Conservation (phyloP, 2,888 invertebrate species). For the Hemicrepidius hirtus region DNA sequence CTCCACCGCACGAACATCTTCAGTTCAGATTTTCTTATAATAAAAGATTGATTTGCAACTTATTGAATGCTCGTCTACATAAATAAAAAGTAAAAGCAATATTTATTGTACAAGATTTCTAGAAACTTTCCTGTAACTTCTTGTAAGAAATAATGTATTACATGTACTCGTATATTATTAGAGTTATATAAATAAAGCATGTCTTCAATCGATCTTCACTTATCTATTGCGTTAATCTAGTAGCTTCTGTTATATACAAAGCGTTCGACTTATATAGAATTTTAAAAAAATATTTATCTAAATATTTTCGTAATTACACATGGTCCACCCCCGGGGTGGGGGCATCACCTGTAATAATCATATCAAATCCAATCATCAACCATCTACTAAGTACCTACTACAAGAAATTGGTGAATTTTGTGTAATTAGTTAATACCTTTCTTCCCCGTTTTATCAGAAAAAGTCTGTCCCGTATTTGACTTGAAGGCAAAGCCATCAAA, state of each 20-base stretch:
- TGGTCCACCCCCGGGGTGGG: too few relatives aligned
- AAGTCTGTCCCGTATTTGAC: too few relatives aligned
- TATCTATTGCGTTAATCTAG: conserved; percentile 16
- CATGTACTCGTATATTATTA: background rate
- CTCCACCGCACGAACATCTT: conserved; percentile 23
- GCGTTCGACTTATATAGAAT: background rate
- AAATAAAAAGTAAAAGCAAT: conserved; percentile 29
- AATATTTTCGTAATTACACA: too few relatives aligned
- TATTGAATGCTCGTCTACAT: conserved; percentile 16
- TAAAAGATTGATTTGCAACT: conserved; percentile 11
- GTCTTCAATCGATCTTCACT: conserved; percentile 10
- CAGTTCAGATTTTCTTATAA: conserved; percentile 5
- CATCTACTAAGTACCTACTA: too few relatives aligned
- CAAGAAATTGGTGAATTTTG: too few relatives aligned
- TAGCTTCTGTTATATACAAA: conserved; percentile 20
- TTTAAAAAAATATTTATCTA: too few relatives aligned
- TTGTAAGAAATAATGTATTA: conserved; percentile 24
- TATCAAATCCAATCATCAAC: too few relatives aligned
- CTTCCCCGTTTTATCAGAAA: too few relatives aligned
- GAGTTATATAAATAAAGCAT: background rate
- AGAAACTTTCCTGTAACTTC: conserved; percentile 15
- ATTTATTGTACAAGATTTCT: conserved; percentile 20
- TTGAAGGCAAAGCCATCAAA: too few relatives aligned
- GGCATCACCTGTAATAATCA: too few relatives aligned
- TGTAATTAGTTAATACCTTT: too few relatives aligned